A percentile compares a stretch with the other conserved stretches of the same genome.
Conservation (phyloP, 2,113 vertebrate genomes). For the Copsychus sechellarum region DNA sequence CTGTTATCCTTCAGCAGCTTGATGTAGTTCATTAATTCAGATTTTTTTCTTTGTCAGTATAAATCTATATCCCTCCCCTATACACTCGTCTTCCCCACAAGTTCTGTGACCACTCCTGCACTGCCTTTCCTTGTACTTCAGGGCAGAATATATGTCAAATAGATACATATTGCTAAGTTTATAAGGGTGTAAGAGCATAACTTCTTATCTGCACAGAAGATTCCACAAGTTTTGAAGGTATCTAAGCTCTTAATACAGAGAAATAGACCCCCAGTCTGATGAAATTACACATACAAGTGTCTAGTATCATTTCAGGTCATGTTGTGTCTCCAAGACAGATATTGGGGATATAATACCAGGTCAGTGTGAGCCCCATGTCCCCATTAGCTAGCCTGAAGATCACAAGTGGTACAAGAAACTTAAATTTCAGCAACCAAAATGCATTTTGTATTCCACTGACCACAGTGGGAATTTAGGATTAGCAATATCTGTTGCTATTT, state of each 20-base stretch:
- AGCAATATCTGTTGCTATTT: not conserved
- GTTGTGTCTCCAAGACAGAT: not conserved
- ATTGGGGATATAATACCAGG: not conserved
- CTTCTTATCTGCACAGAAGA: not conserved
- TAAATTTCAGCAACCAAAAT: not conserved
- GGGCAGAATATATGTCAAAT: not conserved
- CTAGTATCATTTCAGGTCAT: not conserved
- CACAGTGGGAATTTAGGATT: not conserved
- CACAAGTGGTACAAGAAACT: not conserved
- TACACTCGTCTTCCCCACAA: not conserved
- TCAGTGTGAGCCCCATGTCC: not conserved
- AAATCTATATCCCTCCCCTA: not conserved
- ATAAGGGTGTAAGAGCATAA: not conserved
- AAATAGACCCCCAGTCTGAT: not conserved
- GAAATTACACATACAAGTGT: not conserved
- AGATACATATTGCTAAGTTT: not conserved
- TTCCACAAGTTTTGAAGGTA: not conserved
- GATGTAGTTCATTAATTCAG: not conserved
- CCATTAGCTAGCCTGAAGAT: not conserved
- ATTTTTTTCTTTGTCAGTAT: not conserved
- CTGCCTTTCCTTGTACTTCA: not conserved
- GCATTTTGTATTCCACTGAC: not conserved
- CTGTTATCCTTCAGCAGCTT: not conserved
- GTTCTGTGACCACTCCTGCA: not conserved
- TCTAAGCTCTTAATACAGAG: not conserved